These are phyloP conservation scores for Himalopsyche kuldschensis DNA, from an alignment of 2,888 invertebrate genomes.

Conservation along the genomic window DNA sequence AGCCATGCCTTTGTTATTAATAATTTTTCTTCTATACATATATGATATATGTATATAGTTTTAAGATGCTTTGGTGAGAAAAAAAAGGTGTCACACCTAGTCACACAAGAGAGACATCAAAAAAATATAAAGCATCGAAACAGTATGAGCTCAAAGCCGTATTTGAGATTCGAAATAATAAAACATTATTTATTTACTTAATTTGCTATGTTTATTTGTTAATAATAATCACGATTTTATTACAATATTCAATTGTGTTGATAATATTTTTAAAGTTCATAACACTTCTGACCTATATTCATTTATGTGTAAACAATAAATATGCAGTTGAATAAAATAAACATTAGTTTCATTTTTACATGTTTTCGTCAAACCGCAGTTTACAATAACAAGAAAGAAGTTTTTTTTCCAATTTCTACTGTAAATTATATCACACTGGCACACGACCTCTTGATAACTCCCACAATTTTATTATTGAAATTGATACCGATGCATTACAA, in stretches of 20 bases:
- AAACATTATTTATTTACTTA: background rate
- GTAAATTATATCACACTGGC: background rate
- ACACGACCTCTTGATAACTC: constrained; percentile 28
- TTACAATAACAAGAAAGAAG: background rate
- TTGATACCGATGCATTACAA: constrained; percentile 12
- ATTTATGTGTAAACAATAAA: background rate
- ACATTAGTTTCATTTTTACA: background rate
- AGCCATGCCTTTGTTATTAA: no score
- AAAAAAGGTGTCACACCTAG: no score
- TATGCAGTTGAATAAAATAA: background rate
- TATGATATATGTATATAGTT: no score
- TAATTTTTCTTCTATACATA: no score
- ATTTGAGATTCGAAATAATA: no score
- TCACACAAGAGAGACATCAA: no score
- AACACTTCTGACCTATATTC: background rate
- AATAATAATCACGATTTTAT: background rate
- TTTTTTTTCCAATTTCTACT: background rate
- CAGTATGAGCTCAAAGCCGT: no score
- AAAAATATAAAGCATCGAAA: no score
- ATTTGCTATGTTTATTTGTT: background rate
- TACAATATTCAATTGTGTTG: background rate
- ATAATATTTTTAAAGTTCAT: background rate
- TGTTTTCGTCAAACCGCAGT: background rate
- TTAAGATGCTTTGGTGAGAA: no score
- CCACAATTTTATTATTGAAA: constrained; percentile 31